Percentiles rank a stretch among this genome's conserved stretches.
Evolutionary conservation across 2,113 vertebrate genomes (phyloP).

Genomic region (Melanostigma gelatinosum): DNA sequence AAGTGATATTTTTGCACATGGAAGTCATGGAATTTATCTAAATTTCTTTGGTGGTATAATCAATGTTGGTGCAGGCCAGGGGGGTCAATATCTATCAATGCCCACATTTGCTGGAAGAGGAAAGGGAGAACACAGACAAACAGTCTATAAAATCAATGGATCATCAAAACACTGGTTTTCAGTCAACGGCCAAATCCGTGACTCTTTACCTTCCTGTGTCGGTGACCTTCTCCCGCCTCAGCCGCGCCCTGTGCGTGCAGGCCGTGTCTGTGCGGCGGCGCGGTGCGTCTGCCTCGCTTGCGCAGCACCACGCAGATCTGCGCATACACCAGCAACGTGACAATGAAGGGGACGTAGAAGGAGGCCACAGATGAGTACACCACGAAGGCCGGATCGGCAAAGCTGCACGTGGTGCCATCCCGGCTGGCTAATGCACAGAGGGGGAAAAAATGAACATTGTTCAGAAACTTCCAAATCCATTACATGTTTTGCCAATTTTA

Average conservation of each 20-base stretch:
- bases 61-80: not conserved
- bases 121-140: not conserved
- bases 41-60: not conserved
- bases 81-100: not conserved
- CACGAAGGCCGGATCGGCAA: slow-evolving; percentile 84
- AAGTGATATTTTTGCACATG: not conserved
- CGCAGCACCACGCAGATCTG: slow-evolving; percentile 85
- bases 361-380: slow-evolving; percentile 85
- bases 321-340: slow-evolving; percentile 83
- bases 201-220: slow-evolving; percentile 68
- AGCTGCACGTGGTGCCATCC: slow-evolving; percentile 79
- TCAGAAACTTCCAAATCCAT: not conserved
- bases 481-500: not conserved
- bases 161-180: not conserved
- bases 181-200: not conserved
- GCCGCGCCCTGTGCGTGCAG: slow-evolving; percentile 25
- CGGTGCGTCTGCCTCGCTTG: slow-evolving; percentile 79
- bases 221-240: slow-evolving; percentile 55
- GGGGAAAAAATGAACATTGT: not conserved
- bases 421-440: slow-evolving; percentile 59
- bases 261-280: slow-evolving; percentile 62
- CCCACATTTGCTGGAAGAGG: not conserved
- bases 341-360: slow-evolving; percentile 86
- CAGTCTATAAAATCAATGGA: not conserved
- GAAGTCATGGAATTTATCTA: not conserved